Base-by-base conservation (phyloP, 2,888 invertebrate species). In the Metacarcinus magister region DNA sequence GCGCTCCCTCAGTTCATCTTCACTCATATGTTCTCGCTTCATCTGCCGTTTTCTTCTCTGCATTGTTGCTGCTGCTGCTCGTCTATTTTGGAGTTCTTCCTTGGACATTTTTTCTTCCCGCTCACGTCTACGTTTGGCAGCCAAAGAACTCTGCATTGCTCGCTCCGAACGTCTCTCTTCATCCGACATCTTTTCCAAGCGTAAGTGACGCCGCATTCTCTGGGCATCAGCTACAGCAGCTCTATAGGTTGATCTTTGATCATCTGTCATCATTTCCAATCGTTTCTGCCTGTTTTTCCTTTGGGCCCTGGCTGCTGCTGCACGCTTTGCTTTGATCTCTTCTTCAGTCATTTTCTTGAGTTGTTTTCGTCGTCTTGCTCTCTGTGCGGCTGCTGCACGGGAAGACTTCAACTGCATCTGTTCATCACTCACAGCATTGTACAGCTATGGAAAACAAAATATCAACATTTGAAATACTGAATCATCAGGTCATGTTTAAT, bases 291-390 rank as follows among this genome's bases (percentile, higher is more conserved):
- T 87, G 13, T 94, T 82, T 82, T 94, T 96, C 32, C 89, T 96
- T 43, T 96, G 96, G 8, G 90, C 91, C 39, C 39, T 67, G 28
- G 96, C 96, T 10, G 93, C 96, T 60, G 43, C 46, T 46, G 82
- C 90, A 44, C 93, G 89, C 89, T 75, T 94, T 39, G 67, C 94
- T 75, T 54, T 75, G 46, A 91, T 91, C 32, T 96, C 94, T 4
- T 96, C 94, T 54, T 96, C 96, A 39, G 93, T 96, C 96, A 96
- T 94, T 39, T 32, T 90, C 46, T 96, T 93, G 19, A 96, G 91
- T 39, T 96, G 92, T 13, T 92, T 43, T 32, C 90, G 95, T 44
- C 95, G 95, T 23, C 95, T 48, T 32, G 89, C 95, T 28, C 95
- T 90, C 44, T 89, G 92, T 23, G 95, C 92, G 75, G 95, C 95